Evolutionary conservation across 2,797 vertebrate genomes (phyloP), one percentile per base, ranked within the genome.

Genomic region (Spinibarbus caldwelli): DNA sequence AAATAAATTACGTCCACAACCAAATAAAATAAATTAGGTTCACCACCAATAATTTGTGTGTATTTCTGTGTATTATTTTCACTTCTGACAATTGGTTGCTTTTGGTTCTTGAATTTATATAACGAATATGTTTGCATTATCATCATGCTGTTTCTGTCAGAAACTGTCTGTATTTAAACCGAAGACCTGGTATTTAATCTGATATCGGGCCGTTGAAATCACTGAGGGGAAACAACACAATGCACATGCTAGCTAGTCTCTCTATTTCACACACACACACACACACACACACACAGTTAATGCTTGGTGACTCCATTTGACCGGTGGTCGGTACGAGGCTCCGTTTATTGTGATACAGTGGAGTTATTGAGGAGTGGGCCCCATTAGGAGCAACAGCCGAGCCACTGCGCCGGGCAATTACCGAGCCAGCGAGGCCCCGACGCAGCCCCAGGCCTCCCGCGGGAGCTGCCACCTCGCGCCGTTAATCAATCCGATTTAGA

Each of bases 401-500:
- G 90, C 91, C 90, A 91, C 90, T 92, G 92, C 90, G 78, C 90
- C 91, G 91, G 91, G 93, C 94, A 95, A 96, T 95, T 95, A 95
- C 92, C 70, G 87, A 87, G 90, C 91, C 89, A 89, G 89, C 91
- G 88, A 92, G 90, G 89, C 90, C 83, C 91, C 93, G 90, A 89
- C 91, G 83, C 90, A 89, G 75, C 73, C 87, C 90, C 79, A 80
- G 86, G 86, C 85, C 90, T 90, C 94, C 94, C 93, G 88, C 89
- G 94, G 94, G 94, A 94, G 92, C 90, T 92, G 92, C 93, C 92
- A 93, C 90, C 92, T 91, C 90, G 86, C 49, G 85, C 92, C 91
- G 91, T 94, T 95, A 95, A 96, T 95, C 95, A 95, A 95, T 95
- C 94, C 91, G 93, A 94, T 95, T 95, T 95, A 95, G 94, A 90